Base-by-base conservation (phyloP, 2,888 invertebrate species). In the Cyclophora punctaria region DNA sequence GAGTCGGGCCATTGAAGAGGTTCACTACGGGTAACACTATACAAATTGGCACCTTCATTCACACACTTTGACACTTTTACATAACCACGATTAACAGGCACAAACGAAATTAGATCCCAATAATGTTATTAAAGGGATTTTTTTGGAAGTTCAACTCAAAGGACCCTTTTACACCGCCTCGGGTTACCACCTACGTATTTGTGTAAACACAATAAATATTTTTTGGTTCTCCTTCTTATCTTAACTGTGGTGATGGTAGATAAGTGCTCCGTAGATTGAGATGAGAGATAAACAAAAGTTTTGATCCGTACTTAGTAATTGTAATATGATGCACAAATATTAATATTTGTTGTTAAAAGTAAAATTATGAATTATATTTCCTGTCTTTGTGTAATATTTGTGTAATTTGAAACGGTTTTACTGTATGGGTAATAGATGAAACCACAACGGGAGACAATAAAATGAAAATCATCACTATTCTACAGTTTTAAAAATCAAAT, bases 101-200 rank as follows among this genome's bases (percentile, higher is more conserved):
- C 73, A 87, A 85, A 80, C 80, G 89, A 88, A 89, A 89, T 89
- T 88, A 89, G 89, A 89, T 62, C 82, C 89, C 86, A 89, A 89
- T 89, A 85, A 88, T 85, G 85, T 84, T 86, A 86, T 87, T 75
- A 80, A 20, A 67, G 69, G 60, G 55, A 75, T 79, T 78, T 74
- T 66, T 37, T 4, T 57, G 44, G 54, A 49, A 55, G 53, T 47
- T 53, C 56, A 53, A 65, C 60, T 77, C 77, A 78, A 72, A 64
- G 52, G 49, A 49, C 68, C 71, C 77, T 75, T 73, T 73, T 72
- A 76, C 68, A 68, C 53, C 68, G 71, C 76, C 80, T 86, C 84
- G 71, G 77, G 79, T 88, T 88, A 87, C 88, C 86, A 81, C 85
- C 85, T 83, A 87, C 87, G 81, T 82, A 82, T 86, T 87, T 84